A percentile compares a stretch with the other conserved stretches of the same genome.
phyloP scores from a whole-genome alignment of 2,113 vertebrate genomes.

The Siniperca chuatsi region DNA sequence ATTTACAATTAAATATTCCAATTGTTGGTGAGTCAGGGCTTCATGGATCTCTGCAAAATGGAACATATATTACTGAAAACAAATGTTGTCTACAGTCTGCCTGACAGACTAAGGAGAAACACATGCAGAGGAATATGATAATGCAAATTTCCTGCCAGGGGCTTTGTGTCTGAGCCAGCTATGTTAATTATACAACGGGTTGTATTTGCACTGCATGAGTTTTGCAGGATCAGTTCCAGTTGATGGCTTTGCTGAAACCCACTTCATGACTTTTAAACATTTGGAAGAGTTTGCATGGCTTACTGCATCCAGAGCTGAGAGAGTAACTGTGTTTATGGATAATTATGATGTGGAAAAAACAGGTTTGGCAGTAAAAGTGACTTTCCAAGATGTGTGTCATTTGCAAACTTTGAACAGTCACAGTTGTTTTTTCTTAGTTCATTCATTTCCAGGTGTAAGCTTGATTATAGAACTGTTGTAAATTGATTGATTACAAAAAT shows the following conservation, averaged over 20 bases:
- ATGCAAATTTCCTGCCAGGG: slow-evolving; percentile 76
- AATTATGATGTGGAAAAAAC: slow-evolving; percentile 30
- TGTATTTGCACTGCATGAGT: slow-evolving; percentile 46
- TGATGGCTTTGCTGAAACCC: slow-evolving; percentile 59
- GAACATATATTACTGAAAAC: slow-evolving; percentile 55
- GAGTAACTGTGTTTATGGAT: slow-evolving; percentile 37
- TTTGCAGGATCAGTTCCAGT: slow-evolving; percentile 56
- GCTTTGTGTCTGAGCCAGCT: slow-evolving; percentile 62
- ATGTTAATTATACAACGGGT: slow-evolving; percentile 70
- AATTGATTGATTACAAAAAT: neutral
- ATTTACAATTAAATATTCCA: neutral
- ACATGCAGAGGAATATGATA: slow-evolving; percentile 74
- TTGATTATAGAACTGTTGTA: neutral
- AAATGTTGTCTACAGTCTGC: slow-evolving; percentile 48
- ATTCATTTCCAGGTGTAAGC: neutral
- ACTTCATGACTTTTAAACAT: slow-evolving; percentile 46
- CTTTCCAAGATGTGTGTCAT: slow-evolving; percentile 39
- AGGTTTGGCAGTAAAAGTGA: slow-evolving; percentile 1
- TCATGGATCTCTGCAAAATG: slow-evolving; percentile 30
- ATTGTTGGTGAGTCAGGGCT: slow-evolving; percentile 44
- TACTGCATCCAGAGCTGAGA: slow-evolving; percentile 24
- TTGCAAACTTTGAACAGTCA: slow-evolving; percentile 23
- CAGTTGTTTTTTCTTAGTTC: neutral
- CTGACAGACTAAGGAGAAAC: slow-evolving; percentile 67
- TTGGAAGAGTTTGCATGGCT: slow-evolving; percentile 40